Evolutionary conservation across 2,888 invertebrate species (phyloP).

Genomic region (Pyralis farinalis): DNA sequence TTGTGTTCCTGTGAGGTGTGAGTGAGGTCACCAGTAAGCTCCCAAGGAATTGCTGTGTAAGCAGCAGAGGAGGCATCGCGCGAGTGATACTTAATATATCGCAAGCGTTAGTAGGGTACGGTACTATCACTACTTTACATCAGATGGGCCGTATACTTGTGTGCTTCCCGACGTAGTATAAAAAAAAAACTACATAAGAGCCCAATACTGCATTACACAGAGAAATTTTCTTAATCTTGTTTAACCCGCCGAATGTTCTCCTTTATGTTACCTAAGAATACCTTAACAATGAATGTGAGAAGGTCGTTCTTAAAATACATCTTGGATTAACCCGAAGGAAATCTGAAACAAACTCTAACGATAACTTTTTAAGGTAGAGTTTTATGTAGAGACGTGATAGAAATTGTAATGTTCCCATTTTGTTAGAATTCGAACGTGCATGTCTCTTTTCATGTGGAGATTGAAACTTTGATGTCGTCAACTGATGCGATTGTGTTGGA

Average conservation of each 20-base stretch:
- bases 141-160: no score
- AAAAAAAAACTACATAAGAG: no score
- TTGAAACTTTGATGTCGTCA: slow-evolving; percentile 31
- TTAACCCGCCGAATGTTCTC: slow-evolving; percentile 20
- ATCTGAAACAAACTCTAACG: slow-evolving; percentile 14
- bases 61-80: no score
- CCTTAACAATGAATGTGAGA: slow-evolving; percentile 25
- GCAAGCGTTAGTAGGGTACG: no score
- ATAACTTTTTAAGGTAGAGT: slow-evolving; percentile 3
- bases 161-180: no score
- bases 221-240: slow-evolving; percentile 18
- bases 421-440: slow-evolving; percentile 27
- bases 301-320: slow-evolving; percentile 19
- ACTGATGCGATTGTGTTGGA: slow-evolving; percentile 22
- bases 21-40: no score
- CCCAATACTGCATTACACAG: not conserved
- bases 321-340: slow-evolving; percentile 16
- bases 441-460: slow-evolving; percentile 27
- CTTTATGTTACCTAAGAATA: slow-evolving; percentile 26
- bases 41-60: no score
- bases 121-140: no score
- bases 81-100: no score
- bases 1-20: no score
- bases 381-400: slow-evolving; percentile 10
- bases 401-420: slow-evolving; percentile 25